Percentiles rank a stretch among this genome's conserved stretches.
Evolutionary conservation across 2,888 invertebrate genomes (phyloP).

Genomic region (Rhagonycha fulva): DNA sequence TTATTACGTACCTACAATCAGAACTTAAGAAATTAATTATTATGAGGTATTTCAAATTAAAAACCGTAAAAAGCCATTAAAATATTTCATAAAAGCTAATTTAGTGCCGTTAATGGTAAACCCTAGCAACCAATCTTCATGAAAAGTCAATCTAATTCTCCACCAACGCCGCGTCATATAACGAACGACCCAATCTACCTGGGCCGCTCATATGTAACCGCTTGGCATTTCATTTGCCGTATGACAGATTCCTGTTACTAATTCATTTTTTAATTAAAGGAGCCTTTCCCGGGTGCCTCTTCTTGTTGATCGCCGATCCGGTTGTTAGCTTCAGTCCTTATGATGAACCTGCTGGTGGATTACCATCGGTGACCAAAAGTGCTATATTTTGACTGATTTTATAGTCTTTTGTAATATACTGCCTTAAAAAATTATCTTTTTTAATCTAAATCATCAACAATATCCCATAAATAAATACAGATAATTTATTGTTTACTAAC

Average conservation of each 20-base stretch:
- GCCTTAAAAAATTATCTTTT: constrained; percentile 2
- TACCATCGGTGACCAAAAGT: constrained; percentile 18
- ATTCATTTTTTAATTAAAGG: constrained; percentile 56
- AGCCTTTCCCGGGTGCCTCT: constrained; percentile 44
- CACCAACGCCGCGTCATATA: constrained; percentile 42
- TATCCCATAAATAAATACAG: not conserved
- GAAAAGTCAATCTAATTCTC: constrained; percentile 49
- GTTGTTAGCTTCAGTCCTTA: constrained; percentile 34
- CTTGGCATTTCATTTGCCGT: constrained; percentile 54
- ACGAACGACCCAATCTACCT: constrained; percentile 39
- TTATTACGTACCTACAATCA: constrained; percentile 1
- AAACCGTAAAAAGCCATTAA: constrained; percentile 50
- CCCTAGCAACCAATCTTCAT: constrained; percentile 43
- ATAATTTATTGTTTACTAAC: not conserved
- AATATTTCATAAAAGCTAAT: constrained; percentile 52
- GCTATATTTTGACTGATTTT: constrained; percentile 25
- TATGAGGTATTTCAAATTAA: constrained; percentile 38
- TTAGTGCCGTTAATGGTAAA: constrained; percentile 50
- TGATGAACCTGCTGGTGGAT: constrained; percentile 25
- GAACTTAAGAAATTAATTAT: constrained; percentile 17
- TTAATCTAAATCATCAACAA: not conserved
- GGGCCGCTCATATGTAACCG: constrained; percentile 47
- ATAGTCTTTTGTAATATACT: constrained; percentile 19
- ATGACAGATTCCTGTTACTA: constrained; percentile 56
- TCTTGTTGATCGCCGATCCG: constrained; percentile 42